phyloP scores from a whole-genome alignment of 2,113 vertebrate genomes.

The Lepisosteus osseus region DNA sequence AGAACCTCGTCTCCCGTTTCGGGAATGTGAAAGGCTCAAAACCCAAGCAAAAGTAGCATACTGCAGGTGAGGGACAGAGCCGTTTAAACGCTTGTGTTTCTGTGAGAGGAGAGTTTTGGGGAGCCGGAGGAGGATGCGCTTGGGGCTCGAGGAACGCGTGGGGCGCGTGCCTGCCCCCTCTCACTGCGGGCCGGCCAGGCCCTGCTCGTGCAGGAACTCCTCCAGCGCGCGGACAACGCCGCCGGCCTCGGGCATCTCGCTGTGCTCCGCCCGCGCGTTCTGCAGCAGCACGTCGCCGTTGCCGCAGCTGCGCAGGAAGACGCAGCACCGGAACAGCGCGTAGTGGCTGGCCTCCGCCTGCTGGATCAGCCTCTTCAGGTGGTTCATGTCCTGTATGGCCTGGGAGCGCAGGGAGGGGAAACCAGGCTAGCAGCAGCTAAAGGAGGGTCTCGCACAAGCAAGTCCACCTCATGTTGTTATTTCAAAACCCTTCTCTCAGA shows the following conservation, averaged over 20 bases:
- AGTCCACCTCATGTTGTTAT: too few species aligned
- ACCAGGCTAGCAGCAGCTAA: neutral
- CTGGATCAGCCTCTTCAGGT: slow-evolving; percentile 90
- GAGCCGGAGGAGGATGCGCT: too few species aligned
- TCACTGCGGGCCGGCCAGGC: slow-evolving; percentile 30
- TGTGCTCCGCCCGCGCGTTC: slow-evolving; percentile 86
- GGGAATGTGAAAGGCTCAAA: too few species aligned
- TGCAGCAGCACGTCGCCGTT: slow-evolving; percentile 88
- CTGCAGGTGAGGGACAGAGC: too few species aligned
- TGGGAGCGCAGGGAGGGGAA: slow-evolving; percentile 37
- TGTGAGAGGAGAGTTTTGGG: too few species aligned
- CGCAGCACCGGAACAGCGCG: slow-evolving; percentile 87
- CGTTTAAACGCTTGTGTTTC: too few species aligned
- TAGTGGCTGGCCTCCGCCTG: slow-evolving; percentile 97
- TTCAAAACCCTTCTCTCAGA: too few species aligned
- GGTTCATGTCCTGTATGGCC: slow-evolving; percentile 98
- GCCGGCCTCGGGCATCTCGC: slow-evolving; percentile 86
- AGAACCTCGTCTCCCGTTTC: too few species aligned
- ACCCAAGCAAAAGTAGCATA: too few species aligned
- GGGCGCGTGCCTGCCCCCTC: too few species aligned
- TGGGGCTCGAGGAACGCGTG: too few species aligned
- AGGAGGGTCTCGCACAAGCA: too few species aligned
- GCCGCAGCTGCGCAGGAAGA: slow-evolving; percentile 90
- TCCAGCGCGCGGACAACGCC: slow-evolving; percentile 86
- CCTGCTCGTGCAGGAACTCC: slow-evolving; percentile 82